Conservation (phyloP, 1,140 invertebrate species). For the Thrips palmi region DNA sequence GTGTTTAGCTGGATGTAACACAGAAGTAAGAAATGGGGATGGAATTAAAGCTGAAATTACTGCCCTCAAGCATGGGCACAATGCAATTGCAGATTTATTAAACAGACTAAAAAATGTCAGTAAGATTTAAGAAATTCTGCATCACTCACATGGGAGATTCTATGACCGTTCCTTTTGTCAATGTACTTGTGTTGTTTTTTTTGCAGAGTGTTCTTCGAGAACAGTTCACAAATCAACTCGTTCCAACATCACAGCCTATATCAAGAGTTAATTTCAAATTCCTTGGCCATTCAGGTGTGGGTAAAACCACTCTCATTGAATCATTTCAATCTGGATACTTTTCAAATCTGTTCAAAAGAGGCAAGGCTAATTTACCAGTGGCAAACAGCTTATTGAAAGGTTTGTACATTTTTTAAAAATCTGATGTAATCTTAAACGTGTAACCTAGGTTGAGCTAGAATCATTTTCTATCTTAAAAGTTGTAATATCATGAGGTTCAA, state of each 20-base stretch:
- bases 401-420: neutral
- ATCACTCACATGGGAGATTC: neutral
- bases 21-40: slow-evolving; percentile 46
- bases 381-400: slow-evolving; percentile 1
- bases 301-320: slow-evolving; percentile 56
- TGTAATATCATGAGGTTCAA: too few relatives aligned
- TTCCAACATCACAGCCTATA: slow-evolving; percentile 39
- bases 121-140: slow-evolving; percentile 9
- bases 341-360: slow-evolving; percentile 37
- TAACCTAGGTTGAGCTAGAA: too few relatives aligned
- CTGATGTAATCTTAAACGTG: too few relatives aligned
- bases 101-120: slow-evolving; percentile 46
- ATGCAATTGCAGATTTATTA: slow-evolving; percentile 52
- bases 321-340: slow-evolving; percentile 50
- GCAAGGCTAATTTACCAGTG: slow-evolving; percentile 10
- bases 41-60: slow-evolving; percentile 66
- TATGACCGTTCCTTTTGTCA: neutral
- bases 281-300: slow-evolving; percentile 56
- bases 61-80: slow-evolving; percentile 58
- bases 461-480: too few relatives aligned
- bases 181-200: slow-evolving; percentile 9
- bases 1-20: slow-evolving; percentile 50
- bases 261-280: slow-evolving; percentile 54
- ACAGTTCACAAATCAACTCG: slow-evolving; percentile 48
- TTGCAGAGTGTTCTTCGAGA: slow-evolving; percentile 32